These are phyloP conservation scores for Molanna angustata DNA, from an alignment of 2,888 invertebrate species.

Conservation along the genomic window DNA sequence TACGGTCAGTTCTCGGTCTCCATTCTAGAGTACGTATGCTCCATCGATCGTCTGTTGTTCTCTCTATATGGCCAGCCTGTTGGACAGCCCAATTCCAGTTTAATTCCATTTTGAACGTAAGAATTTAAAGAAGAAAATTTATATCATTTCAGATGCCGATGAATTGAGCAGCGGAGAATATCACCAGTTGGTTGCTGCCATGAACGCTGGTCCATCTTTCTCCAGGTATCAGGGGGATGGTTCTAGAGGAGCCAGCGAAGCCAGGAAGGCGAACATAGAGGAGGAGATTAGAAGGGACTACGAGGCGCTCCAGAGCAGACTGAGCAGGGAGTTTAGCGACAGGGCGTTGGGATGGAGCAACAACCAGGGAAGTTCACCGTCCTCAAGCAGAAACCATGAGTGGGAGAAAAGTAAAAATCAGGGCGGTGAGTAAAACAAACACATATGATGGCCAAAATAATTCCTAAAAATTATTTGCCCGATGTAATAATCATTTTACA, in stretches of 20 bases:
- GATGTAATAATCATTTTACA: no score
- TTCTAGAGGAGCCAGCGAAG: conserved; percentile 13
- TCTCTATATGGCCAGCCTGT: no score
- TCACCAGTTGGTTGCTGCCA: conserved; percentile 39
- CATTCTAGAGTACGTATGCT: no score
- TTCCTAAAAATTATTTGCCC: no score
- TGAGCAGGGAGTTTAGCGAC: conserved; percentile 72
- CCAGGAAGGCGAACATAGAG: conserved; percentile 44
- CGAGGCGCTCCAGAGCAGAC: conserved; percentile 65
- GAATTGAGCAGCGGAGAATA: conserved; percentile 45
- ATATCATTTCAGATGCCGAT: conserved; percentile 36
- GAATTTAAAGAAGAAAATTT: no score
- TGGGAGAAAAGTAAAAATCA: conserved; percentile 15
- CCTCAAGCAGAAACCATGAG: conserved; percentile 8
- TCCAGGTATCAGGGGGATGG: no score
- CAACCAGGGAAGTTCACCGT: conserved; percentile 2
- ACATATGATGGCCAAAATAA: no score
- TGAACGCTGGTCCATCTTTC: conserved; percentile 34
- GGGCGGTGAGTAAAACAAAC: not conserved
- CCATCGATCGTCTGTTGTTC: no score
- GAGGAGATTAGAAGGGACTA: conserved; percentile 72
- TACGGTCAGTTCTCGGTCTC: no score
- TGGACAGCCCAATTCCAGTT: no score
- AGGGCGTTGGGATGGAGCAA: conserved; percentile 47
- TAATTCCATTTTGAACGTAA: no score